Base-by-base conservation (phyloP, 1,140 invertebrate species). In the Bombus vancouverensis region DNA sequence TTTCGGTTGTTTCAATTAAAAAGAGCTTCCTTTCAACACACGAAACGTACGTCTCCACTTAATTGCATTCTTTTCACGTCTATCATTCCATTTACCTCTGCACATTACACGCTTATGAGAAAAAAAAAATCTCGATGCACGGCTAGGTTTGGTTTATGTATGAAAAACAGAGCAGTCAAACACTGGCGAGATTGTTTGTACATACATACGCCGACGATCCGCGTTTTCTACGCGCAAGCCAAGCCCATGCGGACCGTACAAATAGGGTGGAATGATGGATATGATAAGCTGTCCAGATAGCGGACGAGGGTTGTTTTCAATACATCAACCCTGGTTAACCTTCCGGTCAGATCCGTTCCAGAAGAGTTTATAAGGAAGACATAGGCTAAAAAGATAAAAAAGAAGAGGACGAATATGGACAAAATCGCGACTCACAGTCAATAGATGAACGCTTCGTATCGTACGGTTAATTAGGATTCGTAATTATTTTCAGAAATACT, bases 211-310 rank as follows among this genome's bases (percentile, higher is more conserved):
- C 44, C 34, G 57, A 3, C 66, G 80, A 81, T 83, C 68, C 28
- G 70, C 70, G 70, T 77, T 87, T 57, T 76, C 62, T 44, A 59
- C 57, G 77, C 62, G 53, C 71, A 62, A 72, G 75, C 44, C 70
- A 44, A 44, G 42, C n/a, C 47, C 65, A 70, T 73, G 79, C 76
- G 37, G 62, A 62, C 74, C 59, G 77, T 87, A 86, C 89, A 92
- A 92, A 90, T 90, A 90, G 91, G 86, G 78, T 79, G 42, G 75
- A 88, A 91, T 92, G 91, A 92, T 92, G 89, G 87, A 92, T 92
- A 90, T 87, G 91, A 92, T 92, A 87, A 91, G 88, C 85, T 84
- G 90, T 89, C 89, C 83, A 92, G 91, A 92, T 92, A 92, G 81
- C 66, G 81, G 75, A 84, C 89, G 72, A 86, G 87, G 86, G 89